These are phyloP conservation scores for Acanthisitta chloris DNA, from an alignment of 2,113 vertebrate genomes.

Conservation along the genomic window DNA sequence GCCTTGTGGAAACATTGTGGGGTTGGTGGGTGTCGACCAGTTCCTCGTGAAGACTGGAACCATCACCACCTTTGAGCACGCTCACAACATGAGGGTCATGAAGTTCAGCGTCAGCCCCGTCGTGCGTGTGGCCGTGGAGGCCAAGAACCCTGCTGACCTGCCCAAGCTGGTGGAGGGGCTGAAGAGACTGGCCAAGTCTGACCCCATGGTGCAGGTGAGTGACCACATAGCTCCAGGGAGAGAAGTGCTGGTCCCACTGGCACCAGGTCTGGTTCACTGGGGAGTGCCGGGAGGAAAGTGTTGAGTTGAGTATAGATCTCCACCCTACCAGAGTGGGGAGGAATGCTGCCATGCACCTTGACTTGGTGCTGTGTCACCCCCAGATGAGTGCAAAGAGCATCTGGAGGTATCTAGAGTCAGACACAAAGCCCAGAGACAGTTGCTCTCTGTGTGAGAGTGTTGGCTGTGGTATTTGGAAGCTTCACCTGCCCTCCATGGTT, in stretches of 20 bases:
- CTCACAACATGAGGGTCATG: slow-evolving; percentile 97
- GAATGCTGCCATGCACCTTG: neutral
- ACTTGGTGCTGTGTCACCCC: too few species aligned
- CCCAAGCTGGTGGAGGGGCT: slow-evolving; percentile 95
- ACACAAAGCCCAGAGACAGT: fast-evolving
- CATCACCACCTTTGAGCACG: slow-evolving; percentile 91
- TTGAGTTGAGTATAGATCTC: neutral
- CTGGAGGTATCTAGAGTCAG: neutral
- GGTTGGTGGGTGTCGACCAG: slow-evolving; percentile 94
- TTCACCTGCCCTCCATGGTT: neutral
- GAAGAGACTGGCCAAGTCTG: slow-evolving; percentile 92
- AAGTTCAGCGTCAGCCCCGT: slow-evolving; percentile 97
- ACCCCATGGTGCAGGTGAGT: slow-evolving; percentile 92
- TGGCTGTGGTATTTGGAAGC: neutral
- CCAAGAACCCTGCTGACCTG: slow-evolving; percentile 90
- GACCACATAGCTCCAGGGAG: fast-evolving
- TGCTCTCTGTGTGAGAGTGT: too few species aligned
- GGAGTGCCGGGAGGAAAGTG: neutral
- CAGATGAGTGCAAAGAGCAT: neutral
- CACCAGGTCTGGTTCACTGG: too few species aligned
- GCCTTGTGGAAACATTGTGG: slow-evolving; percentile 95
- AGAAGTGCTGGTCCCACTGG: neutral
- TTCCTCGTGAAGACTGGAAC: slow-evolving; percentile 94
- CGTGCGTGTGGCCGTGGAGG: slow-evolving; percentile 91
- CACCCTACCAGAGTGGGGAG: neutral